A percentile compares a stretch with the other conserved stretches of the same genome.
Conservation (phyloP, 1,140 invertebrate species). For the Cyclina sinensis region DNA sequence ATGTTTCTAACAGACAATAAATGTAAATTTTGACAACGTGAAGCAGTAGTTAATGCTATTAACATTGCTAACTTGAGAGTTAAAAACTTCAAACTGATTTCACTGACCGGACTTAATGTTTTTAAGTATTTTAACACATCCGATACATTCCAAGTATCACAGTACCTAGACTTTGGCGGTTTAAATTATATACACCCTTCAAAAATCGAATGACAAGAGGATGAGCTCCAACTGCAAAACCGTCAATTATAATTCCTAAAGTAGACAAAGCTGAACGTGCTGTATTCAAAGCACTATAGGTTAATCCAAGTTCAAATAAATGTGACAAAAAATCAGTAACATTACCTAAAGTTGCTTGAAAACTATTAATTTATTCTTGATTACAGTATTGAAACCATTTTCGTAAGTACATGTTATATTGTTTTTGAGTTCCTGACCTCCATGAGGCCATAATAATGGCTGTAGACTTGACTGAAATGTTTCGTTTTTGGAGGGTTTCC, state of each 20-base stretch:
- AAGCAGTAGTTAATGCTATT: slow-evolving; percentile 13
- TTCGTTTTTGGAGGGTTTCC: slow-evolving; percentile 23
- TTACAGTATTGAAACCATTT: slow-evolving; percentile 51
- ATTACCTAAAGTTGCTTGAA: slow-evolving; percentile 7
- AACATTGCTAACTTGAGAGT: slow-evolving; percentile 58
- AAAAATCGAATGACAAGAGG: slow-evolving; percentile 56
- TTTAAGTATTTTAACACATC: slow-evolving; percentile 54
- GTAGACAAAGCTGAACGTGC: slow-evolving; percentile 57
- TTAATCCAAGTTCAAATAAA: slow-evolving; percentile 4
- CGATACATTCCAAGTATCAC: slow-evolving; percentile 56
- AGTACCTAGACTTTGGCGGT: slow-evolving; percentile 45
- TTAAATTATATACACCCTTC: slow-evolving; percentile 63
- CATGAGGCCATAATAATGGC: slow-evolving; percentile 57
- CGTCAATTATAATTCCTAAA: not conserved
- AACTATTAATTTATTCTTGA: slow-evolving; percentile 21
- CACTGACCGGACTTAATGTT: not conserved
- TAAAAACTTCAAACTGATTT: slow-evolving; percentile 43
- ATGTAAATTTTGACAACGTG: slow-evolving; percentile 26
- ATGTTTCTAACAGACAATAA: slow-evolving; percentile 1
- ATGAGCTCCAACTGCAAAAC: slow-evolving; percentile 14
- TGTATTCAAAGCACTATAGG: slow-evolving; percentile 62
- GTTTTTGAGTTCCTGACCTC: slow-evolving; percentile 58
- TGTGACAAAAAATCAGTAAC: slow-evolving; percentile 59
- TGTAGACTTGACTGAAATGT: slow-evolving; percentile 55
- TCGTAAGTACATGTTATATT: slow-evolving; percentile 41